Evolutionary conservation across 1,140 invertebrate genomes (phyloP).

Genomic region (Steinernema khuongi): DNA sequence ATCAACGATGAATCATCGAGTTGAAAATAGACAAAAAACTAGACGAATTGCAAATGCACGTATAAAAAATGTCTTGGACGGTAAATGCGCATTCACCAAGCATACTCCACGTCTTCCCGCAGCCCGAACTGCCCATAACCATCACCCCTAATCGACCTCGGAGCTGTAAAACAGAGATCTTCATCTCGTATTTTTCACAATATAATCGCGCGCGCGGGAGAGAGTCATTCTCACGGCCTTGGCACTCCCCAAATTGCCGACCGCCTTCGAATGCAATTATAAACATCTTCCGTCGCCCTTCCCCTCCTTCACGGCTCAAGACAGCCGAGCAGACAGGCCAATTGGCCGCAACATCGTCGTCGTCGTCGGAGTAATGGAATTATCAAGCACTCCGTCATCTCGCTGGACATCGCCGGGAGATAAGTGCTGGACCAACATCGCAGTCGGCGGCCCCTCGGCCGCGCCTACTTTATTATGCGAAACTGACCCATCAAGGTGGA

Average conservation of each 20-base stretch:
- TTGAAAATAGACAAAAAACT: too few relatives aligned
- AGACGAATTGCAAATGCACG: too few relatives aligned
- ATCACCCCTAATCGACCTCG: too few relatives aligned
- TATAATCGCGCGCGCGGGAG: not conserved
- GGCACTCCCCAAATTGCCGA: not conserved
- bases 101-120: too few relatives aligned
- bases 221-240: not conserved
- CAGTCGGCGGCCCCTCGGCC: not conserved
- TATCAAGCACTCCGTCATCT: constrained; percentile 1
- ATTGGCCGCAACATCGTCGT: constrained; percentile 12
- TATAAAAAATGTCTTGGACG: too few relatives aligned
- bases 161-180: constrained; percentile 10
- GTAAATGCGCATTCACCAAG: too few relatives aligned
- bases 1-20: too few relatives aligned
- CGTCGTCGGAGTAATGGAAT: constrained; percentile 9
- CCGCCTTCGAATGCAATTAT: constrained; percentile 9
- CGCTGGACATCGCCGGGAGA: constrained; percentile 6
- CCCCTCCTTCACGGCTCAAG: not conserved
- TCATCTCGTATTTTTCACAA: not conserved
- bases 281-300: constrained; percentile 1
- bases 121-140: too few relatives aligned
- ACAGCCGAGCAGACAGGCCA: not conserved
- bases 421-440: constrained; percentile 13
- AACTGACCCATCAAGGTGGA: too few relatives aligned
- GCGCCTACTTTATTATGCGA: not conserved